These are phyloP conservation scores for Gouania willdenowi DNA, from an alignment of 2,797 vertebrate species.

Conservation along the genomic window DNA sequence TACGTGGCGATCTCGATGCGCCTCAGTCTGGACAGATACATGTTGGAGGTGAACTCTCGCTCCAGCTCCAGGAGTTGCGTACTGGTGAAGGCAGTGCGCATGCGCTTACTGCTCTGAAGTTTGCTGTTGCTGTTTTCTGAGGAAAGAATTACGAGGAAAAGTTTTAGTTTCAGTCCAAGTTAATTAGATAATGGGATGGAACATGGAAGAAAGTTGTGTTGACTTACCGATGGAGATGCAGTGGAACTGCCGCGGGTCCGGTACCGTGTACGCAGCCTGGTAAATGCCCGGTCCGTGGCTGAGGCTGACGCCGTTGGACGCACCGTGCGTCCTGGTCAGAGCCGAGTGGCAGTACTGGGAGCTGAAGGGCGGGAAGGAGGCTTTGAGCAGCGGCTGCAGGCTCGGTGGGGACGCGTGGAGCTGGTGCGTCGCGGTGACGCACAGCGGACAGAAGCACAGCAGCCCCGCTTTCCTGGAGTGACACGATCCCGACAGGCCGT, in stretches of 20 bases:
- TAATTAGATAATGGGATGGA: neutral
- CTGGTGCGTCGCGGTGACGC: constrained; percentile 91
- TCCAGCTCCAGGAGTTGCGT: constrained; percentile 97
- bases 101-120: constrained; percentile 95
- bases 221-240: constrained; percentile 97
- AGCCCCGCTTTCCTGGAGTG: constrained; percentile 93
- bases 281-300: constrained; percentile 87
- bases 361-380: constrained; percentile 88
- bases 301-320: constrained; percentile 80
- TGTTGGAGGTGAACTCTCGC: constrained; percentile 96
- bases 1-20: constrained; percentile 99
- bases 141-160: neutral
- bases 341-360: constrained; percentile 92
- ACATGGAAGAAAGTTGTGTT: no score
- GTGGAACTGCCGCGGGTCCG: constrained; percentile 94
- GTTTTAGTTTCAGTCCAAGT: neutral
- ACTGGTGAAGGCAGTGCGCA: constrained; percentile 98
- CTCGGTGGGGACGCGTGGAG: constrained; percentile 88
- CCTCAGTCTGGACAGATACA: constrained; percentile 96
- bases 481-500: constrained; percentile 87
- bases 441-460: constrained; percentile 95
- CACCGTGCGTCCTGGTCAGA: constrained; percentile 85
- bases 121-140: constrained; percentile 88
- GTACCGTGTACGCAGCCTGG: constrained; percentile 87
- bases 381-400: constrained; percentile 91